phyloP scores from a whole-genome alignment of 2,113 vertebrate species.

The Callochromis pleurospilus region DNA sequence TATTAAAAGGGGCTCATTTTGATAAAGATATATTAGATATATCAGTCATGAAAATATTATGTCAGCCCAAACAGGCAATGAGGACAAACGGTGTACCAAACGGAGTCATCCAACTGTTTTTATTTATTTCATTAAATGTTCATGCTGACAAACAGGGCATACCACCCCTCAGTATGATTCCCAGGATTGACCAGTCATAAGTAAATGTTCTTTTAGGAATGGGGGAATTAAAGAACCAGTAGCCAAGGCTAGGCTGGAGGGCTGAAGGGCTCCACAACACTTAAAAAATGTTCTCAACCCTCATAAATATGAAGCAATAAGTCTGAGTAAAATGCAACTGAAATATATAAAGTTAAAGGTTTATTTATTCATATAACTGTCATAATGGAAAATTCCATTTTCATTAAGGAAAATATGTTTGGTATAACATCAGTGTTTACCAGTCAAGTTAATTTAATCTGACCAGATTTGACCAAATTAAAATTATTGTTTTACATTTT shows the following conservation, averaged over 20 bases:
- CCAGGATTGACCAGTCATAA: not conserved
- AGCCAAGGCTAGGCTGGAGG: not conserved
- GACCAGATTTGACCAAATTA: not conserved
- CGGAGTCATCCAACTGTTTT: not conserved
- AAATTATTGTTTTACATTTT: not conserved
- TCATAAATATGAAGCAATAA: not conserved
- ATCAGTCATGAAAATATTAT: not conserved
- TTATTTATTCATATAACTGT: not conserved
- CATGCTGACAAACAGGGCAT: not conserved
- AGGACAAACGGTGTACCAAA: not conserved
- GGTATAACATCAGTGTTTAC: not conserved
- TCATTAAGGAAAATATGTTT: not conserved
- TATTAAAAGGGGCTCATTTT: not conserved
- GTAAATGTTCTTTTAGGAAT: not conserved
- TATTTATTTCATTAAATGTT: not conserved
- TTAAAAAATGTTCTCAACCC: not conserved
- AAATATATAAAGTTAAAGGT: not conserved
- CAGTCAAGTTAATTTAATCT: not conserved
- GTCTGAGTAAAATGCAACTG: not conserved
- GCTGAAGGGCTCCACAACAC: not conserved
- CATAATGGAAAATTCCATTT: not conserved
- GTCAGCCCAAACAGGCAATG: not conserved
- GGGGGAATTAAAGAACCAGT: not conserved
- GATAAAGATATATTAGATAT: not conserved
- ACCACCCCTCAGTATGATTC: not conserved